Evolutionary conservation across 2,888 invertebrate species (phyloP).

Genomic region (Noctua comes): DNA sequence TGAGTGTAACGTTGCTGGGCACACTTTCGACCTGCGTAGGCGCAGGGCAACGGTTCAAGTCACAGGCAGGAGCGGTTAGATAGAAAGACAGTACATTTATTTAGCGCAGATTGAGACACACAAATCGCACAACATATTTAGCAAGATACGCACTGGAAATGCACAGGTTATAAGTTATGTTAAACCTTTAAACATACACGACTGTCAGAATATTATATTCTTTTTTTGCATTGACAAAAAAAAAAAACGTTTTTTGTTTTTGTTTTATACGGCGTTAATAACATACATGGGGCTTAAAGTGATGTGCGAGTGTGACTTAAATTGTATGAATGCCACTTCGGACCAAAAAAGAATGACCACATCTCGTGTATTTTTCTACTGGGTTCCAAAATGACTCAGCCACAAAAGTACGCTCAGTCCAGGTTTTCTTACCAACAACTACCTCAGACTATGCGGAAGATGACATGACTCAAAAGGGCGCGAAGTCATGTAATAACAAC

Average conservation of each 20-base stretch:
- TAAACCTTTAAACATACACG: neutral
- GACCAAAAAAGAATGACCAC: neutral
- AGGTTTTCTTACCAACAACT: neutral
- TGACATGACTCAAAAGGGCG: neutral
- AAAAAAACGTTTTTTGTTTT: neutral
- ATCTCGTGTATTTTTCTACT: neutral
- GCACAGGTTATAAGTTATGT: neutral
- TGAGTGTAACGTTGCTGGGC: constrained; percentile 66
- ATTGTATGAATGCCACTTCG: neutral
- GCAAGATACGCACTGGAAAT: neutral
- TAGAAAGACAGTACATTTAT: neutral
- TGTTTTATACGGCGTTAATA: neutral
- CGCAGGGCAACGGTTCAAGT: constrained; percentile 53
- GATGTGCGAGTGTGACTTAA: neutral
- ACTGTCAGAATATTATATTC: neutral
- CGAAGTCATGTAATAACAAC: neutral
- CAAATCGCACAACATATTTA: neutral
- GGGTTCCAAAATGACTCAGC: neutral
- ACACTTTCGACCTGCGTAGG: constrained; percentile 80
- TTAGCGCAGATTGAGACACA: neutral
- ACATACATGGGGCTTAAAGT: neutral
- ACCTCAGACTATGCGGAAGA: neutral
- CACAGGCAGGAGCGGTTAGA: constrained; percentile 52
- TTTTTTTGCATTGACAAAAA: neutral
- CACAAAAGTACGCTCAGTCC: neutral